Base-by-base conservation (phyloP, 2,888 invertebrate species). In the Drosophila trichaetosa region DNA sequence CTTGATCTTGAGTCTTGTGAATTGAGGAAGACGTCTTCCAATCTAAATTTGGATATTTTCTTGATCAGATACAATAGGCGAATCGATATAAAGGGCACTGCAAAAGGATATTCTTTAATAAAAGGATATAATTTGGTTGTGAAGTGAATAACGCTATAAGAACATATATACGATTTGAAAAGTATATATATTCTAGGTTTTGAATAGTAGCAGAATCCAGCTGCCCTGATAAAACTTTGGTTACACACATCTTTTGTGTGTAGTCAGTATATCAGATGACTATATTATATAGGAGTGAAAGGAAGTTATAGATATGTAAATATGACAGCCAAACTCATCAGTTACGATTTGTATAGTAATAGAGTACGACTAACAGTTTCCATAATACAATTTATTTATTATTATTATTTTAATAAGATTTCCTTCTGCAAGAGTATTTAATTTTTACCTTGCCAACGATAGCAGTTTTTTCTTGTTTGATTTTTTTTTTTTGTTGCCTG, bases 401-500 rank as follows among this genome's bases (percentile, higher is more conserved):
- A 18, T 18, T 38, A 16, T 36, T 16, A 5, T 16, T 16, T 16
- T 1, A 7, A 36, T 16, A 7, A 24, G 13, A 16, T 24, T 53
- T 2, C 6, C 2, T 36, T 6, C 24, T n/a, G 18, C 4, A 4
- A 56, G 56, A 1, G 56, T 56, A 56, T 38, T 36, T 13, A 13
- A 29, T 21, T 1, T 38, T n/a, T 2, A 2, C 13, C 0, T 27
- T 56, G 38, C n/a, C 8, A 38, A 18, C 11, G 54, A 13, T 27
- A n/a, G 18, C 10, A 4, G 29, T 5, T 2, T 13, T 29, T 64
- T 68, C 34, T n/a, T 33, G 13, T 18, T 49, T 11, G 11, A 42
- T 58, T 70, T 51, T 8, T 49, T 67, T 69, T 64, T 69, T 58
- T 64, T 56, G 65, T 52, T 60, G n/a, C n/a, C n/a, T n/a, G n/a